phyloP scores from a whole-genome alignment of 2,113 vertebrate species.

The Ctenomys sociabilis region DNA sequence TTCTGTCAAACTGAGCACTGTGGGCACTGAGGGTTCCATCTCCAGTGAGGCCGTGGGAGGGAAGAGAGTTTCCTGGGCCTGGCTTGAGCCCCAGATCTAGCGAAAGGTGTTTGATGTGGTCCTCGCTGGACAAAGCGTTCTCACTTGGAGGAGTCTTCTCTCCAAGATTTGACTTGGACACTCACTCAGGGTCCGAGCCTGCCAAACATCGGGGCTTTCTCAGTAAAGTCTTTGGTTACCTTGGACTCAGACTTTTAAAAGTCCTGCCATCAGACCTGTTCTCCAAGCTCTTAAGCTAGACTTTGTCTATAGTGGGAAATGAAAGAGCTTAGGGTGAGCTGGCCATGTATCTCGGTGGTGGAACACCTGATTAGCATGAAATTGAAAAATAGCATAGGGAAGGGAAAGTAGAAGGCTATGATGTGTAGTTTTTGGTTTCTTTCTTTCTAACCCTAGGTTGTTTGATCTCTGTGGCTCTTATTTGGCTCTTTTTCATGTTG shows the following conservation, averaged over 20 bases:
- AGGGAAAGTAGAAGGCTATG: background rate
- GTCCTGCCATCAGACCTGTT: background rate
- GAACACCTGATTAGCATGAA: background rate
- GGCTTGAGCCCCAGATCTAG: background rate
- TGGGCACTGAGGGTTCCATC: background rate
- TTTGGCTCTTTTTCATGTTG: constrained; percentile 26
- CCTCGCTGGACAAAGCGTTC: background rate
- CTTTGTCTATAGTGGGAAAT: background rate
- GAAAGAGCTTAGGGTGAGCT: background rate
- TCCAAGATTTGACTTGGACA: background rate
- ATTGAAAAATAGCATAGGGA: background rate
- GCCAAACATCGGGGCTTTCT: background rate
- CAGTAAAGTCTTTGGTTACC: background rate
- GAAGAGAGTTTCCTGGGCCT: background rate
- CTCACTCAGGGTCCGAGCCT: background rate
- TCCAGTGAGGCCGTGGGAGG: background rate
- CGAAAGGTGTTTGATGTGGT: background rate
- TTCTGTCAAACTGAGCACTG: background rate
- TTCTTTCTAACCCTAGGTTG: background rate
- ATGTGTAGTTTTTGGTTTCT: background rate
- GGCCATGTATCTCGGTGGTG: background rate
- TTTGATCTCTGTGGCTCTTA: background rate
- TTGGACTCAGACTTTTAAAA: background rate
- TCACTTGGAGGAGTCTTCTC: background rate
- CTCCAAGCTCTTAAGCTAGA: background rate